Percentiles rank a stretch among this genome's conserved stretches.
Conservation (phyloP, 2,113 vertebrate genomes). For the Vidua chalybeata region DNA sequence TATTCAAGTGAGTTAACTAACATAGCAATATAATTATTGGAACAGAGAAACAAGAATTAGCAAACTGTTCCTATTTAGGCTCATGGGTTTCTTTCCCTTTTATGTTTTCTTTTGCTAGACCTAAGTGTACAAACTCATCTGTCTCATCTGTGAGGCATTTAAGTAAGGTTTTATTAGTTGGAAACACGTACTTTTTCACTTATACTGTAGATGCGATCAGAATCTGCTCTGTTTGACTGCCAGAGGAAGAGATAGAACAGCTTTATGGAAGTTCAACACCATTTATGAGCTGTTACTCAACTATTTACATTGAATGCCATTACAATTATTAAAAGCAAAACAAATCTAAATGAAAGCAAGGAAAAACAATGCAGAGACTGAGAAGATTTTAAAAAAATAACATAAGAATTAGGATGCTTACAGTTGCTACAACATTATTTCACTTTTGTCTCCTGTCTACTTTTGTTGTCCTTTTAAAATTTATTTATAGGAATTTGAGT, state of each 20-base stretch:
- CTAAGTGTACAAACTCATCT: neutral
- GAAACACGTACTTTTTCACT: neutral
- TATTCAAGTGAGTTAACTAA: slow-evolving; percentile 10
- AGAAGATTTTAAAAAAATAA: neutral
- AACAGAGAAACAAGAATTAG: neutral
- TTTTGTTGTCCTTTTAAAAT: neutral
- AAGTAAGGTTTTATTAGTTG: neutral
- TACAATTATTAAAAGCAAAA: neutral
- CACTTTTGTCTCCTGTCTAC: neutral
- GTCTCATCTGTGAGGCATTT: neutral
- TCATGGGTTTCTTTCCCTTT: neutral
- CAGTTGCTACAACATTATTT: neutral
- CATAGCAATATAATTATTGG: neutral
- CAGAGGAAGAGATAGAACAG: neutral
- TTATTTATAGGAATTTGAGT: neutral
- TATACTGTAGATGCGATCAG: neutral
- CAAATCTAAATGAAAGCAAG: neutral
- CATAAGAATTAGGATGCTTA: neutral
- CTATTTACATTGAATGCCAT: neutral
- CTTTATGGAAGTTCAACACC: neutral
- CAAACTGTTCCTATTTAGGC: neutral
- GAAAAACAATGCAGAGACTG: neutral
- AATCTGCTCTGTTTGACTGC: neutral
- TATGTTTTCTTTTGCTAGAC: neutral
- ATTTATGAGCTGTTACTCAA: neutral